Percentiles rank a stretch among this genome's conserved stretches.
Conservation (phyloP, 1,140 invertebrate species). For the Zelostemma sp. region DNA sequence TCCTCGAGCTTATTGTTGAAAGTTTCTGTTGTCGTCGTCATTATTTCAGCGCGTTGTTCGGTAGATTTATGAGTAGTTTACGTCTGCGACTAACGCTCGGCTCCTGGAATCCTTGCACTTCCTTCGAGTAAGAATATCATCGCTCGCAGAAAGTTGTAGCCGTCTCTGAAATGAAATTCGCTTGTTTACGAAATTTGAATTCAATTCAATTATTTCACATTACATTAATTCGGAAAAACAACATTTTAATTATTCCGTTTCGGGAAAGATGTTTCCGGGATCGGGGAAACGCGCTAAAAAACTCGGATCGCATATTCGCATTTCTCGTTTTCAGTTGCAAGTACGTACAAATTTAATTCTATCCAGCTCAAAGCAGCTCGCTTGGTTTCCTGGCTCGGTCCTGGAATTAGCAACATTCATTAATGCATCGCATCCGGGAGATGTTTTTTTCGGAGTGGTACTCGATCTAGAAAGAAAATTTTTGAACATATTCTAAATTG, state of each 20-base stretch:
- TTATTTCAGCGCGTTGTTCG: conserved; percentile 62
- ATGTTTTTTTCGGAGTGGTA: not conserved
- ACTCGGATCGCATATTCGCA: not conserved
- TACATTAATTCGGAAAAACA: not conserved
- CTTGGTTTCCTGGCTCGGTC: conserved; percentile 8
- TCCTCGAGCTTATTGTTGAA: conserved; percentile 63
- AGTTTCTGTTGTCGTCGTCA: conserved; percentile 68
- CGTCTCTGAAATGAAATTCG: not conserved
- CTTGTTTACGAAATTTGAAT: not conserved
- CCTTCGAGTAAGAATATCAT: conserved; percentile 15
- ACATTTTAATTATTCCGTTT: not conserved
- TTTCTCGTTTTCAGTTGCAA: not conserved
- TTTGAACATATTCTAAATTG: too few species aligned
- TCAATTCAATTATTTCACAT: not conserved
- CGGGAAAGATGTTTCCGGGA: too few species aligned
- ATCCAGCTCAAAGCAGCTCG: not conserved
- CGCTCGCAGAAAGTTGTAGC: not conserved
- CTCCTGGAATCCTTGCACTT: conserved; percentile 15
- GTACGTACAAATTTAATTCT: conserved; percentile 15
- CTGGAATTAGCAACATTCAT: conserved; percentile 37
- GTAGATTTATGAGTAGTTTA: conserved; percentile 58
- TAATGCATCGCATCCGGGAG: conserved; percentile 16
- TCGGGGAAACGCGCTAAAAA: not conserved
- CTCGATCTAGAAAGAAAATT: not conserved
- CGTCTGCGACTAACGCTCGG: conserved; percentile 39